Conservation (phyloP, 2,797 vertebrate species). For the Tragopan temminckii region DNA sequence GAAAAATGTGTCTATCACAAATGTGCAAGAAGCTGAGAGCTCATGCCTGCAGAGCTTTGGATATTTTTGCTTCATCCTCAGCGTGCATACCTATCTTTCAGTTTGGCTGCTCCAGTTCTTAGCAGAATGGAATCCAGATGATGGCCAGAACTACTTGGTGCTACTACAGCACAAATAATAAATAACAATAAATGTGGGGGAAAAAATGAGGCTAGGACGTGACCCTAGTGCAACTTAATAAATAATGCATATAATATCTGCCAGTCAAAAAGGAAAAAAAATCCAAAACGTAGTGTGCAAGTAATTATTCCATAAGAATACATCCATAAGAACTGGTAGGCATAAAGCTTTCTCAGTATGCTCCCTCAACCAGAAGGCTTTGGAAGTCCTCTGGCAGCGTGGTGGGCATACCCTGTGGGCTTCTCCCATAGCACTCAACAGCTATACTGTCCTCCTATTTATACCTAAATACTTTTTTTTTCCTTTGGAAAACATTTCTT, state of each 20-base stretch:
- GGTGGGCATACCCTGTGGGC: accelerated
- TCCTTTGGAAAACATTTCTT: neutral
- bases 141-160: neutral
- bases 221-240: constrained; percentile 46
- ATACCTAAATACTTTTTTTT: neutral
- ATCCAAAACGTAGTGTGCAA: neutral
- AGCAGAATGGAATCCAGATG: accelerated
- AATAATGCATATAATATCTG: constrained; percentile 42
- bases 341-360: accelerated
- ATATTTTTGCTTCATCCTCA: accelerated
- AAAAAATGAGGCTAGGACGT: neutral
- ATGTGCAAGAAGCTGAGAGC: neutral
- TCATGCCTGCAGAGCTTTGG: accelerated
- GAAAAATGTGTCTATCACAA: neutral
- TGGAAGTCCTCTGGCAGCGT: accelerated
- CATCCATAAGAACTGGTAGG: neutral
- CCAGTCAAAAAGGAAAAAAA: neutral
- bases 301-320: neutral
- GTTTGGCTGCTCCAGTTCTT: neutral
- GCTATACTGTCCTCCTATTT: neutral
- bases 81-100: neutral
- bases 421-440: neutral
- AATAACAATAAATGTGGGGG: neutral
- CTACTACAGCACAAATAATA: neutral
- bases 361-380: neutral